phyloP scores from a whole-genome alignment of 2,113 vertebrate genomes.

The Dicrurus megarhynchus region DNA sequence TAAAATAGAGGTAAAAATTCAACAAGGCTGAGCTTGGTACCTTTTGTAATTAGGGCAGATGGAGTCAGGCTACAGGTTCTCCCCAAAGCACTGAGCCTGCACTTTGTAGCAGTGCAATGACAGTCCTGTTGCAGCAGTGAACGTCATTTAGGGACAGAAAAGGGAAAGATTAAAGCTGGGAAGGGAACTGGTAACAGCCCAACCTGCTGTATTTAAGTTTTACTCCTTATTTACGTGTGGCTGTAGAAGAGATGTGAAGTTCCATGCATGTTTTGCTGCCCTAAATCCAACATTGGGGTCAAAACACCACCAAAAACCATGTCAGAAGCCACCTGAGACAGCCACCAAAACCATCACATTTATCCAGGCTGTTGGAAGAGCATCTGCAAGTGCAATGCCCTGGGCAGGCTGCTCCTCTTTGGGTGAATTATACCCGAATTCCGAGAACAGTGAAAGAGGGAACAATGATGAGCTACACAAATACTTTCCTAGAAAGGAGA shows the following conservation, averaged over 20 bases:
- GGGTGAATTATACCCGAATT: fast-evolving
- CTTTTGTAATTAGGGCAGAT: neutral
- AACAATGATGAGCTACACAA: neutral
- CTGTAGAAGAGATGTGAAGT: neutral
- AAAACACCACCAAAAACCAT: neutral
- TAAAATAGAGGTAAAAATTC: neutral
- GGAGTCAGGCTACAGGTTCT: neutral
- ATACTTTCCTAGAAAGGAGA: neutral
- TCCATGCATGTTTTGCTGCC: fast-evolving
- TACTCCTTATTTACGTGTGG: fast-evolving
- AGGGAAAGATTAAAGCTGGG: neutral
- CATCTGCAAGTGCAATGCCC: neutral
- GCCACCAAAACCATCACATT: neutral
- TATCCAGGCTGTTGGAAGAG: neutral
- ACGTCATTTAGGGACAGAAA: fast-evolving
- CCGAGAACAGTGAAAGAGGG: neutral
- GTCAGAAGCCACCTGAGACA: neutral
- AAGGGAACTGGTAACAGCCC: neutral
- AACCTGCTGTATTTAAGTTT: neutral
- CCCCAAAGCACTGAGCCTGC: neutral
- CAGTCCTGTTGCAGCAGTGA: neutral
- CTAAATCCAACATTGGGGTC: neutral
- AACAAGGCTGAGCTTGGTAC: neutral
- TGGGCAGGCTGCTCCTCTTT: neutral
- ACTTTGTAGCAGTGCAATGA: neutral